Percentiles rank a stretch among this genome's conserved stretches.
phyloP scores from a whole-genome alignment of 2,888 invertebrate genomes.

The Eupithecia subumbrata region DNA sequence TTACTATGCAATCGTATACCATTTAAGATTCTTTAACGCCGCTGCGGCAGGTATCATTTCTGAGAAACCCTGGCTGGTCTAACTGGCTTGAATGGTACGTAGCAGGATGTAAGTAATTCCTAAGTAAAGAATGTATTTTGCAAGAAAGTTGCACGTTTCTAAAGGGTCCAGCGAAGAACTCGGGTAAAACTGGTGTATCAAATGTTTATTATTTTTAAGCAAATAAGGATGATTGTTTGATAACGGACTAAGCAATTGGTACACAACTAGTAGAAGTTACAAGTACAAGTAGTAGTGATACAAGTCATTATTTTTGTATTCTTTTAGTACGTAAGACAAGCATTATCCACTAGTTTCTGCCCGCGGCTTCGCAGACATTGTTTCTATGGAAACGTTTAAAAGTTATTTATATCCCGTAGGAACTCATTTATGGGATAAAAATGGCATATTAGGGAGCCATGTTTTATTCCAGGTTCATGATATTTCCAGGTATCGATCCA shows the following conservation, averaged over 20 bases:
- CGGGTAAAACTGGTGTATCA: background rate
- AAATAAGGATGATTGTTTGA: background rate
- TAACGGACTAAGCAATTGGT: background rate
- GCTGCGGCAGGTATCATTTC: background rate
- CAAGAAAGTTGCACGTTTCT: constrained; percentile 1
- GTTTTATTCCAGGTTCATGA: too few relatives aligned
- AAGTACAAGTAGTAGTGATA: too few relatives aligned
- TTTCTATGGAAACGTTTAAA: too few relatives aligned
- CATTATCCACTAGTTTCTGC: too few relatives aligned
- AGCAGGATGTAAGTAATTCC: background rate
- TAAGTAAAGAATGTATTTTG: constrained; percentile 2
- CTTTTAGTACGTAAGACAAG: background rate
- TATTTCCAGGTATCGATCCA: too few relatives aligned
- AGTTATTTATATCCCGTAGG: too few relatives aligned
- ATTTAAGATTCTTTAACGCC: background rate
- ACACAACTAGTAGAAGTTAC: too few relatives aligned
- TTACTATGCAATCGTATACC: background rate
- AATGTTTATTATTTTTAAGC: background rate
- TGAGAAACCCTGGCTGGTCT: constrained; percentile 4
- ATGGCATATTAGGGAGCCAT: too few relatives aligned
- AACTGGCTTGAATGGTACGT: background rate
- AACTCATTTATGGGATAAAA: too few relatives aligned
- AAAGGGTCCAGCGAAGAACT: background rate
- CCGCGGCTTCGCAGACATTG: too few relatives aligned
- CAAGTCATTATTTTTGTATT: too few relatives aligned